Evolutionary conservation across 2,113 vertebrate genomes (phyloP).

Genomic region (Lophius piscatorius): DNA sequence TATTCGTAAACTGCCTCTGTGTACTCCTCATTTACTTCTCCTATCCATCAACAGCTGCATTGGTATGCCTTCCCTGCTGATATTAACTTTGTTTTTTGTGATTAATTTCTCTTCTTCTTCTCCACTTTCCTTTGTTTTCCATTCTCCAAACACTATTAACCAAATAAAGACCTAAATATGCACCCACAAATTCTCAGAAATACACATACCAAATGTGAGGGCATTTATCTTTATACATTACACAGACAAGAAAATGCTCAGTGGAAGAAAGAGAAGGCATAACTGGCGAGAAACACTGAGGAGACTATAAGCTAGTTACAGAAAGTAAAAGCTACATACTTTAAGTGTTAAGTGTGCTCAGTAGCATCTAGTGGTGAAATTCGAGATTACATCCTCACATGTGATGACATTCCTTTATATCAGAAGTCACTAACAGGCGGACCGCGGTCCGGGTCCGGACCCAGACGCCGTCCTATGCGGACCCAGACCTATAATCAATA

Average conservation of each 20-base stretch:
- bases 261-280: slow-evolving; percentile 34
- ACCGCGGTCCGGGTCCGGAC: no score
- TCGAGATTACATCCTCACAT: no score
- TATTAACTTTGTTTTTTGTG: not conserved
- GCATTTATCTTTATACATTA: no score
- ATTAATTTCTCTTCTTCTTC: slow-evolving; percentile 9
- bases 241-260: not conserved
- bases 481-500: no score
- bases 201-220: not conserved
- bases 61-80: not conserved
- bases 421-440: no score
- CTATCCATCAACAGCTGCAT: slow-evolving; percentile 30
- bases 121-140: not conserved
- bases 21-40: not conserved
- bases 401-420: no score
- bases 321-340: no score
- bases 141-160: not conserved
- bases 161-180: not conserved
- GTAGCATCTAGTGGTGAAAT: no score
- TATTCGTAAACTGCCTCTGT: slow-evolving; percentile 10
- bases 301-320: slow-evolving; percentile 38
- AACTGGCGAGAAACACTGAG: slow-evolving; percentile 72
- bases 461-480: no score
- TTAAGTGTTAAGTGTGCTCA: no score
- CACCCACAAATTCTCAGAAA: not conserved